These are phyloP conservation scores for Phaethon lepturus DNA, from an alignment of 2,113 vertebrate species.

Conservation along the genomic window DNA sequence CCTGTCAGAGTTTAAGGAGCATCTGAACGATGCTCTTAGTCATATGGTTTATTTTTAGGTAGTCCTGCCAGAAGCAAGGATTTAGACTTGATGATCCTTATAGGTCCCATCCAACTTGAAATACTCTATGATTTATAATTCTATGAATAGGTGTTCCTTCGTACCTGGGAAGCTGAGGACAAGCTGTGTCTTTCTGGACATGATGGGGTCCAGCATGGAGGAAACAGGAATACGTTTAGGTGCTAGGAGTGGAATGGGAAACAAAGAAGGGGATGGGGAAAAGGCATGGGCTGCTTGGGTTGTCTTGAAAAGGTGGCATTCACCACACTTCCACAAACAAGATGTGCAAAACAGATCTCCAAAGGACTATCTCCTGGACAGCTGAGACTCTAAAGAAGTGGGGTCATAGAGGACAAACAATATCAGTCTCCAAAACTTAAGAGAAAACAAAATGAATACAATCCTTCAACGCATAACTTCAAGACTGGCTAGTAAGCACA, in stretches of 20 bases:
- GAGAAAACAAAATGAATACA: neutral
- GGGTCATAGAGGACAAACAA: neutral
- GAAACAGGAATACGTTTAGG: neutral
- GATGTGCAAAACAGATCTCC: accelerated
- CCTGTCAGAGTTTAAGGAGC: neutral
- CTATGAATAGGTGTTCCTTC: neutral
- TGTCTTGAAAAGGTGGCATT: neutral
- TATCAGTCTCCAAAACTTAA: neutral
- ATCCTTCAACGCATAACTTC: neutral
- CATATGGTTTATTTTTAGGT: neutral
- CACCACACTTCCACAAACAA: neutral
- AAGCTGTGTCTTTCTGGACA: neutral
- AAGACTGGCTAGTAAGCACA: neutral
- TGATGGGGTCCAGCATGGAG: neutral
- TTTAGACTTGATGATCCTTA: neutral
- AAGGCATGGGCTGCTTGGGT: neutral
- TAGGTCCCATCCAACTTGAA: neutral
- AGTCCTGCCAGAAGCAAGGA: neutral
- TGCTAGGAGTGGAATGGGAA: neutral
- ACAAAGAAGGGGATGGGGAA: neutral
- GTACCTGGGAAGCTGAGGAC: neutral
- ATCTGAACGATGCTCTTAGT: neutral
- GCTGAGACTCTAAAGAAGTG: neutral
- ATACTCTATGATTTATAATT: neutral
- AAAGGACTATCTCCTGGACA: neutral